A percentile compares a stretch with the other conserved stretches of the same genome.
Conservation (phyloP, 2,797 vertebrate genomes). For the Parotocinclus haroldoi region DNA sequence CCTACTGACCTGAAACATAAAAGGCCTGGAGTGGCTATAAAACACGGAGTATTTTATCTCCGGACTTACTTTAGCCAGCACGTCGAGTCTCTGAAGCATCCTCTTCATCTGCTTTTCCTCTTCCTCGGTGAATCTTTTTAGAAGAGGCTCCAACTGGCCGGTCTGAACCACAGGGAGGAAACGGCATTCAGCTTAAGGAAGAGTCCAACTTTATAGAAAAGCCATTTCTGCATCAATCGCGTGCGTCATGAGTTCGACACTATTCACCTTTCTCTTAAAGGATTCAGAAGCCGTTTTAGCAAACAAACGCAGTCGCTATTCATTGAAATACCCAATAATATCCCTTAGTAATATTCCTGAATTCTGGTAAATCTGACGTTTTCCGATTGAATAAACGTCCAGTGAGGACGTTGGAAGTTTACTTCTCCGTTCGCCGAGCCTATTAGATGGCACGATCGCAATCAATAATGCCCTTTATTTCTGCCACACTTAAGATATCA, state of each 20-base stretch:
- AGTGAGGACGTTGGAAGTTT: no score
- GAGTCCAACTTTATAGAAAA: neutral
- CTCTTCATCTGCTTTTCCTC: conserved; percentile 87
- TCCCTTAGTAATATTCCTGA: no score
- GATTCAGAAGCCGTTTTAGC: no score
- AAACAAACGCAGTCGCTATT: no score
- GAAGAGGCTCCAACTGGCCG: conserved; percentile 80
- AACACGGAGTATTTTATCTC: neutral
- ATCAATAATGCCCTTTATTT: conserved; percentile 29
- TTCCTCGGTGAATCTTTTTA: conserved; percentile 75
- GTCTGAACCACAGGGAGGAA: conserved; percentile 61
- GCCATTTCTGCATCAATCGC: no score
- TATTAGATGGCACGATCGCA: conserved; percentile 10
- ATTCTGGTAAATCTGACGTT: no score
- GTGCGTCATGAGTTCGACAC: no score
- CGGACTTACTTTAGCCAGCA: conserved; percentile 76
- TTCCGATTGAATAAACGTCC: no score
- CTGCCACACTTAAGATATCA: conserved; percentile 20
- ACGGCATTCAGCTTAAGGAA: neutral
- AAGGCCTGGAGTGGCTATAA: neutral
- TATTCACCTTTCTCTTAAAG: no score
- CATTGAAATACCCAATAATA: no score
- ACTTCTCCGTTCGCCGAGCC: no score
- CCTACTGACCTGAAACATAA: conserved; percentile 21
- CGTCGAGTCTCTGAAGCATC: conserved; percentile 81